Evolutionary conservation across 2,888 invertebrate species (phyloP).

Genomic region (Drosophila buzzatii): DNA sequence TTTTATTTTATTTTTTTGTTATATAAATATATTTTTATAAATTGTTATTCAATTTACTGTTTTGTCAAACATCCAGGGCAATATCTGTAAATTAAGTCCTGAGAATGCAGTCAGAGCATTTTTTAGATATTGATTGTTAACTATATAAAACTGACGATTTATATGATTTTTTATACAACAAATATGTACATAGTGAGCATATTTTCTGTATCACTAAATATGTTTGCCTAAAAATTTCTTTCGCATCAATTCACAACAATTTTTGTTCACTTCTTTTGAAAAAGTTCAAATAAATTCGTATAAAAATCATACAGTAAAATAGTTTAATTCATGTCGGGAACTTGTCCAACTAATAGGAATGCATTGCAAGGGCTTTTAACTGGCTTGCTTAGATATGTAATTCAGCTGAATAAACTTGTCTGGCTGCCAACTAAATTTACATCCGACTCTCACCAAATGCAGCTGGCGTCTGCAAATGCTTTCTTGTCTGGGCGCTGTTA

Average conservation of each 20-base stretch:
- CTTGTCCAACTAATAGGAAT: constrained; percentile 2
- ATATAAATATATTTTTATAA: constrained; percentile 4
- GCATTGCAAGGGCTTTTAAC: constrained; percentile 8
- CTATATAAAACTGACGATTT: background rate
- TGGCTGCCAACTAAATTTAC: constrained; percentile 8
- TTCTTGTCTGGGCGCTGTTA: constrained; percentile 15
- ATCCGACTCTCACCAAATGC: background rate
- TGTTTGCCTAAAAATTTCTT: background rate
- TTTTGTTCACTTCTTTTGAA: background rate
- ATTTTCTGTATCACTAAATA: background rate
- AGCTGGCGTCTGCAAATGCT: constrained; percentile 18
- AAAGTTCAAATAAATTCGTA: background rate
- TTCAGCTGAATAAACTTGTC: constrained; percentile 35
- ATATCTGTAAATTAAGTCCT: background rate
- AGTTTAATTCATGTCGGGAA: constrained; percentile 4
- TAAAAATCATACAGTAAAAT: background rate
- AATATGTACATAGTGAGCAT: background rate
- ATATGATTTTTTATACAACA: background rate
- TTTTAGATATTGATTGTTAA: background rate
- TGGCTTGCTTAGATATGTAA: constrained; percentile 12
- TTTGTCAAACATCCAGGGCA: background rate
- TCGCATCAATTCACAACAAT: background rate
- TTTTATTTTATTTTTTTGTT: background rate
- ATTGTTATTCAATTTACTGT: background rate
- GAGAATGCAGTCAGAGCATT: background rate